Evolutionary conservation across 2,113 vertebrate species (phyloP), one percentile per base, ranked within the genome.

Genomic region (Recurvirostra avosetta): DNA sequence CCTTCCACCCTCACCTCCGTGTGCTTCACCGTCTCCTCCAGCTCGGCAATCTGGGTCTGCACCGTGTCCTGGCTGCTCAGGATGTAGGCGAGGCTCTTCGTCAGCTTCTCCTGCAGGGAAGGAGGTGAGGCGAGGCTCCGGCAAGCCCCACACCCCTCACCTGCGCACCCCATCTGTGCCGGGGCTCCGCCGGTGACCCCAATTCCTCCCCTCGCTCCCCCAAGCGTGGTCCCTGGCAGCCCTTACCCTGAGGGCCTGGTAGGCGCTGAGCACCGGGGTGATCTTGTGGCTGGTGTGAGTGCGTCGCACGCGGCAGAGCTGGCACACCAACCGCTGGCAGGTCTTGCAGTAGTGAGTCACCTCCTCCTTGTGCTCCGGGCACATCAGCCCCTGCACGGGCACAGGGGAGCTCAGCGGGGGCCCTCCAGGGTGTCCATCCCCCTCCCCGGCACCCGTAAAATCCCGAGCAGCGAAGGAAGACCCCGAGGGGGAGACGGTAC

Each of bases 281-380:
- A 99, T 98, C 97, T 99, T 99, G 98, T 99, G 99, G 38, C 99
- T 98, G 3, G 98, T 98, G 97, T 99, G 99, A 36, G 98, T 97
- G 26, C 99, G 98, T 3, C 99, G 98, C 34, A 99, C 98, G 8
- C 99, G 99, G 95, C 99, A 99, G 58, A 99, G 98, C 40, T 98
- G 98, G 95, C 99, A 99, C 83, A 99, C 98, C 82, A 99, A 97
- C 36, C 98, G 98, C 85, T 99, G 99, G 97, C 99, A 99, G 8
- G 98, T 98, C 90, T 99, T 99, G 94, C 99, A 99, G 97, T 99
- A 99, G 96, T 99, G 99, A 91, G 98, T 98, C 96, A 99, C 98
- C 72, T 98, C 98, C 98, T 99, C 99, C 92, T 99, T 99, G 47
- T 99, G 99, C 75, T 99, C 99, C 0, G 99, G 99, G 95, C 99